These are phyloP conservation scores for Zaprionus tsacasi DNA, from an alignment of 1,140 invertebrate genomes.

Conservation along the genomic window DNA sequence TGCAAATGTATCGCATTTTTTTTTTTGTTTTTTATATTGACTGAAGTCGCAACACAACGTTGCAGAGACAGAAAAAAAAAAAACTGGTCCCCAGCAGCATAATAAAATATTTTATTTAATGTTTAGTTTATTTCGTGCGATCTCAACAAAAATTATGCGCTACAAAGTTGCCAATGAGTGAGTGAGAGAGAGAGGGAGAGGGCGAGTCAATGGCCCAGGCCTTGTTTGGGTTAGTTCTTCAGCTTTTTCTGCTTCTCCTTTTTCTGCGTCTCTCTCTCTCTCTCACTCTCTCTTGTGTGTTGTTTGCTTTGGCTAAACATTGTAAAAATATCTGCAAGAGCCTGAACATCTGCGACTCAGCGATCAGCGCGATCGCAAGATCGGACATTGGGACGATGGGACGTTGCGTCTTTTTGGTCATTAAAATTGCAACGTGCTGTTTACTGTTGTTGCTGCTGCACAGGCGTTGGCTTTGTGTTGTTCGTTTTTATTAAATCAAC, in stretches of 20 bases:
- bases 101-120: constrained; percentile 84
- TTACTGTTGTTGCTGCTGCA: constrained; percentile 70
- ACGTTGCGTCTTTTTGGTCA: constrained; percentile 65
- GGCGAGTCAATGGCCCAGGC: constrained; percentile 24
- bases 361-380: constrained; percentile 61
- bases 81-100: constrained; percentile 73
- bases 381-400: constrained; percentile 21
- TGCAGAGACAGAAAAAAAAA: background rate
- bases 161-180: constrained; percentile 54
- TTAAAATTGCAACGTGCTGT: constrained; percentile 82
- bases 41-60: constrained; percentile 2
- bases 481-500: constrained; percentile 81
- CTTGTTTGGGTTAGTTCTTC: constrained; percentile 53
- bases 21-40: constrained; percentile 47
- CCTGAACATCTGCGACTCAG: constrained; percentile 61
- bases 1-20: constrained; percentile 74
- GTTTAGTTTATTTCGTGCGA: constrained; percentile 74
- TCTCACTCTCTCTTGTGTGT: too few relatives aligned
- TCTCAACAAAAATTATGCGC: constrained; percentile 72
- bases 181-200: background rate
- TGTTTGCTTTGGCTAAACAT: constrained; percentile 79
- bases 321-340: constrained; percentile 74
- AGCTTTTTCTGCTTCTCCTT: constrained; percentile 15
- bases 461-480: constrained; percentile 70
- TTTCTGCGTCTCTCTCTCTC: too few relatives aligned